These are phyloP conservation scores for Cecropterus lyciades DNA, from an alignment of 1,140 invertebrate species.

Conservation along the genomic window DNA sequence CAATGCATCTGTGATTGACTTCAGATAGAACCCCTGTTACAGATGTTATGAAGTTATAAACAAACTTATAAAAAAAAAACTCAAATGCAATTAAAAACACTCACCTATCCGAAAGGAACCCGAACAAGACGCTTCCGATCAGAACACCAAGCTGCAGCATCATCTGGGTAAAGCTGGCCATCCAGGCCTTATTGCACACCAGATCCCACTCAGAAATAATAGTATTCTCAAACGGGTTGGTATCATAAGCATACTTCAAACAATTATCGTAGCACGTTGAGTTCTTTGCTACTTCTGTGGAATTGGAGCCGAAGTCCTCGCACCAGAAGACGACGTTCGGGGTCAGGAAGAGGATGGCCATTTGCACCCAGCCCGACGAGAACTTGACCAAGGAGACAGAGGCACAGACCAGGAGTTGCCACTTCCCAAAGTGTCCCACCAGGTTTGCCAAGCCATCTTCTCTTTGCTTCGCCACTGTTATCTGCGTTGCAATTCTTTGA, in stretches of 20 bases:
- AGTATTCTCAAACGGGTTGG: conserved; percentile 72
- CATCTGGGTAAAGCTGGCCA: conserved; percentile 82
- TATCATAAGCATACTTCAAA: conserved; percentile 71
- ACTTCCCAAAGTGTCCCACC: conserved; percentile 84
- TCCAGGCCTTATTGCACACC: conserved; percentile 76
- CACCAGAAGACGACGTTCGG: conserved; percentile 59
- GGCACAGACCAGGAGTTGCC: conserved; percentile 83
- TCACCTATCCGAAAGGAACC: conserved; percentile 81
- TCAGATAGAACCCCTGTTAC: too few species aligned
- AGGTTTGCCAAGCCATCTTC: conserved; percentile 63
- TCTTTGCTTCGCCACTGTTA: conserved; percentile 43
- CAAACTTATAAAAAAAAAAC: too few species aligned
- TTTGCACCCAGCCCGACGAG: conserved; percentile 84
- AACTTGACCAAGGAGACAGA: conserved; percentile 84
- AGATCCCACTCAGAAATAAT: conserved; percentile 84
- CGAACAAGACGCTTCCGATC: conserved; percentile 83
- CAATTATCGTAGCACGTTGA: conserved; percentile 63
- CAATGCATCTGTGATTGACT: too few species aligned
- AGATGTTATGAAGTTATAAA: too few species aligned
- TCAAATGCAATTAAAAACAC: conserved; percentile 2
- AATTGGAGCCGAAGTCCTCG: conserved; percentile 48
- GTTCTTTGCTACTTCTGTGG: conserved; percentile 44
- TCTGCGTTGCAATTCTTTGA: conserved; percentile 40
- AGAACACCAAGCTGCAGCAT: conserved; percentile 82
- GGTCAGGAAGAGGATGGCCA: conserved; percentile 81